Percentiles rank a stretch among this genome's conserved stretches.
Conservation (phyloP, 2,888 invertebrate species). For the Aporophyla lueneburgensis region DNA sequence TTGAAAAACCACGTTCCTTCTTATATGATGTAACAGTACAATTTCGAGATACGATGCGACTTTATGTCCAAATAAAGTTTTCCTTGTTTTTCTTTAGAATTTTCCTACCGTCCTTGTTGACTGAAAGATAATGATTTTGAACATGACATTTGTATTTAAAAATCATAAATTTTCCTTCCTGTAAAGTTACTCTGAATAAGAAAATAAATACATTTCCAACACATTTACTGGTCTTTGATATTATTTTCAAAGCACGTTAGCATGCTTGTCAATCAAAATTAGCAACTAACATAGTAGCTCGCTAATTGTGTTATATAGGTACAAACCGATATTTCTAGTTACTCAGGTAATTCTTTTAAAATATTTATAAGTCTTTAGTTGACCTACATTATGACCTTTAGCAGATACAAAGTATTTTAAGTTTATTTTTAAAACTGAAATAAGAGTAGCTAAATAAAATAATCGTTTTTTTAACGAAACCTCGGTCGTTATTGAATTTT, state of each 20-base stretch:
- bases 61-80: background rate
- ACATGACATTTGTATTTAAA: background rate
- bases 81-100: conserved; percentile 1
- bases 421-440: background rate
- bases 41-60: background rate
- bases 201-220: background rate
- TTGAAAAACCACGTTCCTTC: background rate
- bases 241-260: too few relatives aligned
- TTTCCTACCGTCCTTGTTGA: background rate
- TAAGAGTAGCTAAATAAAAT: too few relatives aligned
- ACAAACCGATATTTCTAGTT: background rate
- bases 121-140: background rate
- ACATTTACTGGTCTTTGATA: background rate
- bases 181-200: background rate
- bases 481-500: too few relatives aligned
- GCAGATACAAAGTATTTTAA: background rate
- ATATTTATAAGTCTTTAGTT: background rate
- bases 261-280: conserved; percentile 15
- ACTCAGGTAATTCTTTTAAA: background rate
- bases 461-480: background rate
- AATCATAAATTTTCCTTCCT: background rate
- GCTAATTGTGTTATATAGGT: background rate
- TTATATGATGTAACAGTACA: background rate
- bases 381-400: conserved; percentile 3
- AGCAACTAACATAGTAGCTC: background rate